Conservation (phyloP, 2,113 vertebrate genomes). For the Bubo scandiacus region DNA sequence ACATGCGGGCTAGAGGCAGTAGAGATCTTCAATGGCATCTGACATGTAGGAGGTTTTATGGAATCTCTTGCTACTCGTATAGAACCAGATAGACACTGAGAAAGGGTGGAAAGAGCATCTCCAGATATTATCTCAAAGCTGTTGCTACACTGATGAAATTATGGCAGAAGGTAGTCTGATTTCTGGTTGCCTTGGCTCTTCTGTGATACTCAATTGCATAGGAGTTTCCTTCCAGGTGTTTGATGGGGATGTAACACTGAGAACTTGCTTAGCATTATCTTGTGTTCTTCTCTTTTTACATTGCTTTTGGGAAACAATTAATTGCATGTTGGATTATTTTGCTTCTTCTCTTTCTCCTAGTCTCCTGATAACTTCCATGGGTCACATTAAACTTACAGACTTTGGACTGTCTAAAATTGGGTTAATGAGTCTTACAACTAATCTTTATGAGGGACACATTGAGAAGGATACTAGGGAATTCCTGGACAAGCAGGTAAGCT, state of each 20-base stretch:
- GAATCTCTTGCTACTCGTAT: not conserved
- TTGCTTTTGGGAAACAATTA: not conserved
- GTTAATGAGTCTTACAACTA: slow-evolving; percentile 96
- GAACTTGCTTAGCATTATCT: not conserved
- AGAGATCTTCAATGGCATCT: not conserved
- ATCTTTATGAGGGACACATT: slow-evolving; percentile 96
- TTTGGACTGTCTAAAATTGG: slow-evolving; percentile 98
- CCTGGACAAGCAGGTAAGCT: slow-evolving; percentile 92
- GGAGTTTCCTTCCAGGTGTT: not conserved
- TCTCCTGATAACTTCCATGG: slow-evolving; percentile 98
- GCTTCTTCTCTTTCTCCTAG: slow-evolving; percentile 63
- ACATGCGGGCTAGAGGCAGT: not conserved
- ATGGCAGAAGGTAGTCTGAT: not conserved
- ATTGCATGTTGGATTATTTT: not conserved
- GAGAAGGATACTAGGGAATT: slow-evolving; percentile 97
- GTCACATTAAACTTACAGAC: slow-evolving; percentile 97
- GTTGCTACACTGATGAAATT: not conserved
- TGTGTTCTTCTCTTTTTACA: not conserved
- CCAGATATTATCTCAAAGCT: not conserved
- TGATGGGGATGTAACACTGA: not conserved
- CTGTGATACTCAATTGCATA: not conserved
- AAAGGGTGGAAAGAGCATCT: not conserved
- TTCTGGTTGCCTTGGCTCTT: not conserved
- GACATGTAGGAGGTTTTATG: not conserved
- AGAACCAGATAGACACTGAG: not conserved